Evolutionary conservation across 1,140 invertebrate genomes (phyloP).

Genomic region (Euura lappo): DNA sequence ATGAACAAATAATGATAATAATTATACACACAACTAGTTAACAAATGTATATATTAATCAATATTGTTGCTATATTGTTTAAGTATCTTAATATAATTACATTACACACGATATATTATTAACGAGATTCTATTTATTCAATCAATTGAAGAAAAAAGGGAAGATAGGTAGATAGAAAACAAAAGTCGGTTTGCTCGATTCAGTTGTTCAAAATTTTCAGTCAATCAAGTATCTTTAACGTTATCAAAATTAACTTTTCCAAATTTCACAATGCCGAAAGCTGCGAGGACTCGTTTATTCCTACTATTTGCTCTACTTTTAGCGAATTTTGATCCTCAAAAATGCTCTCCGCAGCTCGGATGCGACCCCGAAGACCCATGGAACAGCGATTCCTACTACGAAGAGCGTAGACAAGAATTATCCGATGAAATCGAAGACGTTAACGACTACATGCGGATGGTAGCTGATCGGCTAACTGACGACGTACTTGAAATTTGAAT

Average conservation of each 20-base stretch:
- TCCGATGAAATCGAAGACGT: constrained; percentile 7
- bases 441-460: constrained; percentile 1
- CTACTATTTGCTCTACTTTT: background rate
- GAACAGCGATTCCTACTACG: background rate
- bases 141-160: too few species aligned
- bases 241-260: background rate
- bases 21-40: too few species aligned
- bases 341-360: background rate
- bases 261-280: background rate
- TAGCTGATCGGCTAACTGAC: background rate
- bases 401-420: background rate
- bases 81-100: constrained; percentile 48
- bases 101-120: constrained; percentile 11
- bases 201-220: too few species aligned
- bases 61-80: constrained; percentile 56
- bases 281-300: background rate
- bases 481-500: constrained; percentile 1
- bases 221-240: background rate
- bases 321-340: background rate
- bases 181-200: too few species aligned
- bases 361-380: background rate
- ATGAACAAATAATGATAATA: constrained; percentile 38
- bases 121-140: too few species aligned
- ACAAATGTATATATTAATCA: constrained; percentile 30
- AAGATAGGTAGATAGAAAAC: too few species aligned